phyloP scores from a whole-genome alignment of 1,140 invertebrate species.

The Hylyphantes graminicola region DNA sequence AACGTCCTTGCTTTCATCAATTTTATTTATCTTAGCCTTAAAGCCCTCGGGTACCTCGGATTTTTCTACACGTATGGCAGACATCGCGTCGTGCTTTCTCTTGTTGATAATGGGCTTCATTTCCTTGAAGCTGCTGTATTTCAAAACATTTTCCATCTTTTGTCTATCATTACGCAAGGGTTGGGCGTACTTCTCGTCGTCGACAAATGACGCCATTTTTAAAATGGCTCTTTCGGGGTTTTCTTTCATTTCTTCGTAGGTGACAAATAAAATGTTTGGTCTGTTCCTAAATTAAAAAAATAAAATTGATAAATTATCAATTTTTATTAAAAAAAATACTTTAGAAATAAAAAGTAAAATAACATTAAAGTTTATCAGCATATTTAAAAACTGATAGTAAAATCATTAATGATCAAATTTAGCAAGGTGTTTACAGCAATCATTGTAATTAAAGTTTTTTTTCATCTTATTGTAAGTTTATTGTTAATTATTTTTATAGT shows the following conservation, averaged over 20 bases:
- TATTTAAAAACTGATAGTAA: no score
- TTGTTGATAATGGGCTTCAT: slow-evolving; percentile 21
- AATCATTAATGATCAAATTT: no score
- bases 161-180: slow-evolving; percentile 18
- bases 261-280: slow-evolving; percentile 66
- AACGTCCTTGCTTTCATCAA: not conserved
- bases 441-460: no score
- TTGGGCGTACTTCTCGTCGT: slow-evolving; percentile 30
- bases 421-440: no score
- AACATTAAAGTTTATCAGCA: no score
- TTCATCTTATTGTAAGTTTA: no score
- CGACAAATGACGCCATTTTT: slow-evolving; percentile 59
- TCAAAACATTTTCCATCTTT: slow-evolving; percentile 7
- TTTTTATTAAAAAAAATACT: no score
- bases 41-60: not conserved
- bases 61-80: not conserved
- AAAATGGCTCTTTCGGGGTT: slow-evolving; percentile 27
- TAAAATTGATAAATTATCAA: no score
- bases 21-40: not conserved
- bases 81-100: slow-evolving; percentile 1
- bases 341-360: no score
- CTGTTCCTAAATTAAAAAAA: slow-evolving; percentile 60
- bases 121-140: slow-evolving; percentile 33
- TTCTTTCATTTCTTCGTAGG: slow-evolving; percentile 56
- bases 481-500: no score